These are phyloP conservation scores for Onychomys torridus DNA, from an alignment of 2,797 vertebrate genomes.

Conservation along the genomic window DNA sequence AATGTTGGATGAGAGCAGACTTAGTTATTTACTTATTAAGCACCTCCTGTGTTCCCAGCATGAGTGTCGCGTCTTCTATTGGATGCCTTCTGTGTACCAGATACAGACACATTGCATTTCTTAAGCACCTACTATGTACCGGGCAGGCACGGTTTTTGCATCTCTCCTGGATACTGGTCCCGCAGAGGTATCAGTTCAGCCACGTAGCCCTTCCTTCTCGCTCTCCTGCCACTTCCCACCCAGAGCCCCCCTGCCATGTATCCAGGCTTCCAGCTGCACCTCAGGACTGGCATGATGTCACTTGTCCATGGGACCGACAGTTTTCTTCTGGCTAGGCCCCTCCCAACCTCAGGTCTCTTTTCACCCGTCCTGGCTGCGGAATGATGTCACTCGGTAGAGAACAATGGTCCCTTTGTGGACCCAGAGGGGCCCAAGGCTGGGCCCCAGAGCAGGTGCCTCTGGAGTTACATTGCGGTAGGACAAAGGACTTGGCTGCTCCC, in stretches of 20 bases:
- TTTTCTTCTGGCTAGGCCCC: not conserved
- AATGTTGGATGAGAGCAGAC: not conserved
- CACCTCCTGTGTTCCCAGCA: not conserved
- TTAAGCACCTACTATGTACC: not conserved
- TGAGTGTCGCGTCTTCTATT: not conserved
- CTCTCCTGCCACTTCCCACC: no score
- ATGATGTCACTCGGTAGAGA: conserved; percentile 69
- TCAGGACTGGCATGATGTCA: not conserved
- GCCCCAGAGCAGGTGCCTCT: conserved; percentile 46
- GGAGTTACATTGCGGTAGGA: not conserved
- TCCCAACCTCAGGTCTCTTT: conserved; percentile 52
- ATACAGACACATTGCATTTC: not conserved
- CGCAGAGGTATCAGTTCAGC: not conserved
- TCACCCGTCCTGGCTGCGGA: not conserved
- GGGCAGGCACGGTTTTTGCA: not conserved
- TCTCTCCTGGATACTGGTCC: not conserved
- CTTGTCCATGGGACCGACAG: not conserved
- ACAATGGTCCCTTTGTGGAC: conserved; percentile 73
- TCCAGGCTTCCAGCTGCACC: not conserved
- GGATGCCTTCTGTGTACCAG: not conserved
- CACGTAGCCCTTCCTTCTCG: no score
- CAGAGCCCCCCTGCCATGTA: not conserved
- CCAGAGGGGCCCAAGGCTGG: not conserved
- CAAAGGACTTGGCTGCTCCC: not conserved
- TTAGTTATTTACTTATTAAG: not conserved